phyloP scores from a whole-genome alignment of 2,113 vertebrate genomes.

The Nettapus auritus region DNA sequence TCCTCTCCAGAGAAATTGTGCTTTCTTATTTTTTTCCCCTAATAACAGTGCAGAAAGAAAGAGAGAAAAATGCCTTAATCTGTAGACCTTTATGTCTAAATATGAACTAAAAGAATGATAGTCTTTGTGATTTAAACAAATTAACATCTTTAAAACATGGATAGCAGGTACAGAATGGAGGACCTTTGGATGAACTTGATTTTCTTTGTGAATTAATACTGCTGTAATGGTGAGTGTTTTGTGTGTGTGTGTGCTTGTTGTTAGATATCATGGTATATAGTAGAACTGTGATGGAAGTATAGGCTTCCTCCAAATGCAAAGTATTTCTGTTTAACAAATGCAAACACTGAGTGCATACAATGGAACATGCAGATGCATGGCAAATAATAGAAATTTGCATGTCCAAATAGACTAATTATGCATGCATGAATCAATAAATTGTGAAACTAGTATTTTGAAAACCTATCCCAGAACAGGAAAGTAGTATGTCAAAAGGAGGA shows the following conservation, averaged over 20 bases:
- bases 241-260: not conserved
- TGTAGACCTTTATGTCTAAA: not conserved
- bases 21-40: not conserved
- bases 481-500: not conserved
- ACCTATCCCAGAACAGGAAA: not conserved
- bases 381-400: slow-evolving; percentile 15
- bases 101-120: not conserved
- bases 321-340: not conserved
- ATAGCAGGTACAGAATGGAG: not conserved
- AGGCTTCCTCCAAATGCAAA: not conserved
- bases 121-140: not conserved
- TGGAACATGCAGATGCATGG: not conserved
- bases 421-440: not conserved
- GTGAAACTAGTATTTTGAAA: slow-evolving; percentile 13
- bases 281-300: not conserved
- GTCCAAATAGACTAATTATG: not conserved
- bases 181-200: not conserved
- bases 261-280: not conserved
- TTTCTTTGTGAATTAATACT: not conserved
- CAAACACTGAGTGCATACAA: not conserved
- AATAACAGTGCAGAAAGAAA: not conserved
- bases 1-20: not conserved
- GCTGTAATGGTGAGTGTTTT: not conserved
- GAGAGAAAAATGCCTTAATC: not conserved
- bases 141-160: not conserved